These are phyloP conservation scores for Eulemur macaco DNA, from an alignment of 2,113 vertebrate species.

Conservation along the genomic window DNA sequence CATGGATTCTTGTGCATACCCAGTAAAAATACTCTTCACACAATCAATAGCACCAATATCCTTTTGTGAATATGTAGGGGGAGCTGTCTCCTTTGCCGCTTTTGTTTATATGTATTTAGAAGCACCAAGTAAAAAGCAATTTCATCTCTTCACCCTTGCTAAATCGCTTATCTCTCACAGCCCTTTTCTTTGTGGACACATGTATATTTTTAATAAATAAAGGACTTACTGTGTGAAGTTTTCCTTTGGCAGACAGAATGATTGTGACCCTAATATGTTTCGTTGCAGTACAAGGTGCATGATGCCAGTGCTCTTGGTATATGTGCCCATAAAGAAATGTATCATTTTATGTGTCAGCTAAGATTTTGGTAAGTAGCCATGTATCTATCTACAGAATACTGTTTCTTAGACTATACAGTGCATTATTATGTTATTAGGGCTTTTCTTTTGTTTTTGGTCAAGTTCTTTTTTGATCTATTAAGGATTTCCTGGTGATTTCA, in stretches of 20 bases:
- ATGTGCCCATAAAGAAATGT: constrained; percentile 15
- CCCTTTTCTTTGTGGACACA: background rate
- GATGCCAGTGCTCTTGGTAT: background rate
- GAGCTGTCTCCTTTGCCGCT: background rate
- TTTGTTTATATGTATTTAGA: background rate
- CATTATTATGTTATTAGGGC: constrained; percentile 60
- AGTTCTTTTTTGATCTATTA: constrained; percentile 78
- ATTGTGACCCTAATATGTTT: background rate
- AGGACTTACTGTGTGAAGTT: constrained; percentile 41
- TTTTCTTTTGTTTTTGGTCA: constrained; percentile 54
- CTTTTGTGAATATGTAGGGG: background rate
- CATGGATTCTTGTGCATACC: background rate
- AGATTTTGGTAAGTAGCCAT: constrained; percentile 25
- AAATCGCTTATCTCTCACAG: background rate
- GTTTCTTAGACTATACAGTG: constrained; percentile 60
- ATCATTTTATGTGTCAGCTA: constrained; percentile 43
- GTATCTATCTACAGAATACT: constrained; percentile 16
- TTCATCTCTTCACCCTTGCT: background rate
- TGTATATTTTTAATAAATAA: constrained; percentile 51
- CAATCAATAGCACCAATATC: background rate
- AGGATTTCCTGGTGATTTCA: constrained; percentile 78
- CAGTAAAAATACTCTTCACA: background rate
- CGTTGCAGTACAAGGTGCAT: background rate
- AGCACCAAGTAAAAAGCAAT: constrained; percentile 35
- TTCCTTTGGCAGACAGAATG: background rate